phyloP scores from a whole-genome alignment of 2,797 vertebrate genomes.

The Enteromius anoplus region DNA sequence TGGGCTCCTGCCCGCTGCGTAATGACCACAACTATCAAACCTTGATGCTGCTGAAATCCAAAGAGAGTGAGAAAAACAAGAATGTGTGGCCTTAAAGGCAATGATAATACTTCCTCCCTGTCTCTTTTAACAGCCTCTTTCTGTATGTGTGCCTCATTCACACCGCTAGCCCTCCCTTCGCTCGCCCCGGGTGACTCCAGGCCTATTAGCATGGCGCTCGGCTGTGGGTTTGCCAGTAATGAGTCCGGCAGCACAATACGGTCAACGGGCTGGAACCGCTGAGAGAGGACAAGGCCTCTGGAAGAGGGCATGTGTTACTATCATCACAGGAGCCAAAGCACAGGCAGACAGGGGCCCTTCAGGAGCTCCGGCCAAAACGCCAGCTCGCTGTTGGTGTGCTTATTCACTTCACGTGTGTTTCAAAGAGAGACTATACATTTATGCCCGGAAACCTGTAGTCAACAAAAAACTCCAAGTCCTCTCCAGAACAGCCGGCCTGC shows the following conservation, averaged over 20 bases:
- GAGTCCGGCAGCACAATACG: slow-evolving; percentile 82
- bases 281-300: slow-evolving; percentile 79
- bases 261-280: slow-evolving; percentile 82
- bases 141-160: slow-evolving; percentile 56
- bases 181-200: slow-evolving; percentile 54
- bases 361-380: slow-evolving; percentile 54
- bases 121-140: slow-evolving; percentile 52
- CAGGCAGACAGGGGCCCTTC: slow-evolving; percentile 54
- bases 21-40: slow-evolving; percentile 68
- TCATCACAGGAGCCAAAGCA: slow-evolving; percentile 54
- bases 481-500: slow-evolving; percentile 65
- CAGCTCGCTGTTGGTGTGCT: slow-evolving; percentile 50
- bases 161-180: slow-evolving; percentile 49
- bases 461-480: slow-evolving; percentile 65
- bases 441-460: slow-evolving; percentile 48
- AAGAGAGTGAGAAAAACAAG: slow-evolving; percentile 63
- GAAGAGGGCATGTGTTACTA: slow-evolving; percentile 60
- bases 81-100: slow-evolving; percentile 47
- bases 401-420: slow-evolving; percentile 39
- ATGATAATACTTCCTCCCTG: slow-evolving; percentile 65
- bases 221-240: slow-evolving; percentile 79
- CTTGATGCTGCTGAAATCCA: slow-evolving; percentile 65
- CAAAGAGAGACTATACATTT: slow-evolving; percentile 70
- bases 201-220: slow-evolving; percentile 78
- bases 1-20: slow-evolving; percentile 59